Base-by-base conservation (phyloP, 2,888 invertebrate species). In the Lingula anatina region DNA sequence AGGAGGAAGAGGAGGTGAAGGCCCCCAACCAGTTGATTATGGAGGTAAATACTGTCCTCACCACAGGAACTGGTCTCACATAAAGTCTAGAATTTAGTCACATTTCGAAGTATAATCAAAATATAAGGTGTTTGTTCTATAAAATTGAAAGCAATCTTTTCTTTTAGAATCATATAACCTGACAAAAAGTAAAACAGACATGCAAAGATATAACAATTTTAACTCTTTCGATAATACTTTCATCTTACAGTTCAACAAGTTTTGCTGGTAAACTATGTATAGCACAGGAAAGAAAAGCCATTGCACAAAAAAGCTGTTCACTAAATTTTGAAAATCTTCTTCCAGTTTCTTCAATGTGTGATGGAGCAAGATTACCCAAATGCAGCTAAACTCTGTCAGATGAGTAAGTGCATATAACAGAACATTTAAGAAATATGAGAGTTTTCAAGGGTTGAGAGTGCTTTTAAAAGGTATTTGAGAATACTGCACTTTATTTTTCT, bases 361-460 rank as follows among this genome's bases (percentile, higher is more conserved):
- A 70, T 70, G 67, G 59, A 64, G 36, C 61, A 69, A 42, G 71
- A 71, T 46, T 71, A 60, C 49, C 48, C 49, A 9, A 64, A 45
- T 50, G 70, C 71, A 18, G 61, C 62, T 40, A 71, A 71, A 41
- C 56, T 71, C 23, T 71, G 71, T 54, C 62, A 64, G 62, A 70
- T 71, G 70, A 69, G 70, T 70, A 53, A 61, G 68, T 64, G 31
- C 26, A n/a, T 25, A 12, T 26, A 20, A n/a, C n/a, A n/a, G n/a
- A n/a, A n/a, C n/a, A n/a, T n/a, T n/a, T n/a, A n/a, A n/a, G n/a
- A n/a, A n/a, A n/a, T n/a, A n/a, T n/a, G n/a, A n/a, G n/a, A 35
- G n/a, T n/a, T n/a, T n/a, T n/a, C n/a, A n/a, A n/a, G n/a, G n/a
- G n/a, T n/a, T n/a, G n/a, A n/a, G n/a, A n/a, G n/a, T n/a, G n/a